A percentile compares a stretch with the other conserved stretches of the same genome.
These are phyloP conservation scores for Toxostoma redivivum DNA, from an alignment of 2,113 vertebrate genomes.

Conservation along the genomic window DNA sequence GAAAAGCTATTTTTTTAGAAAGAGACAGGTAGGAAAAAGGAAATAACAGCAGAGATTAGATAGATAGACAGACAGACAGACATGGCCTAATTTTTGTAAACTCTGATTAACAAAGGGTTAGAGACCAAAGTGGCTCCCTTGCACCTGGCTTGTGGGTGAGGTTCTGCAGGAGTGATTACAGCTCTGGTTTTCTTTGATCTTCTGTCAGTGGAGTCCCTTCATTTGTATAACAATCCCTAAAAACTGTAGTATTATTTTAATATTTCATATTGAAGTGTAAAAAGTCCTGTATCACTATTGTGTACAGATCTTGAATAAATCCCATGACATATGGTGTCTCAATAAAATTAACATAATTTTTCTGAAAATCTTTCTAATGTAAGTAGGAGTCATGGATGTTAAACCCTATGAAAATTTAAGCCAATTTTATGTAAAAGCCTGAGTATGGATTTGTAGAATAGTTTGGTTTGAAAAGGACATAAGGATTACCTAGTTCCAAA, in stretches of 20 bases:
- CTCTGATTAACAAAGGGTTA: neutral
- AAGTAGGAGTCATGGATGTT: neutral
- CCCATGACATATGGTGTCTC: neutral
- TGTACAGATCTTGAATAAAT: neutral
- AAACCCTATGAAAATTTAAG: neutral
- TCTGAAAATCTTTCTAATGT: neutral
- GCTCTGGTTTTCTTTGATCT: neutral
- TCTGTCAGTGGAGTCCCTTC: neutral
- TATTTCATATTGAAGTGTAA: neutral
- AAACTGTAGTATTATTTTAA: neutral
- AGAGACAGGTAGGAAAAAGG: neutral
- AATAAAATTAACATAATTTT: neutral
- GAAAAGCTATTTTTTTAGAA: neutral
- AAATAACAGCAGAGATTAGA: neutral
- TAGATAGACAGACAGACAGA: neutral
- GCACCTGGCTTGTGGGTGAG: neutral
- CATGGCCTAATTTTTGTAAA: neutral
- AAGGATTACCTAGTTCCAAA: neutral
- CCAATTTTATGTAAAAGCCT: neutral
- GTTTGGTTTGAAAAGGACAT: neutral
- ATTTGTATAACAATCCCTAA: neutral
- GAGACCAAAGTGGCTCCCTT: neutral
- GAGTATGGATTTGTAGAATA: neutral
- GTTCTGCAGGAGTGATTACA: neutral
- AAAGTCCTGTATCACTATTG: neutral